Conservation (phyloP, 1,140 invertebrate genomes). For the Nasonia vitripennis region DNA sequence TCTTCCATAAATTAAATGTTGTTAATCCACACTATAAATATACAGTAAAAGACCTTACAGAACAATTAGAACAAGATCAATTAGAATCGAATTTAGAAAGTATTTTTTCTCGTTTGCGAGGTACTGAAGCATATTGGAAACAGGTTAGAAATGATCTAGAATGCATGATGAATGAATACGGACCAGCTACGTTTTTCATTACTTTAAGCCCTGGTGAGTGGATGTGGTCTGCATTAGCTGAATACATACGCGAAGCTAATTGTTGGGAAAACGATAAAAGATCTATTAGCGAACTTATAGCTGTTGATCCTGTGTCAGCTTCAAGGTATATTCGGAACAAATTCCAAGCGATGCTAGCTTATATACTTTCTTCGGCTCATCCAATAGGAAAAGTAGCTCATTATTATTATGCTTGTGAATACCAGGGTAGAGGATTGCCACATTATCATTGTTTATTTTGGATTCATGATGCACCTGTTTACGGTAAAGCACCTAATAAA, state of each 20-base stretch:
- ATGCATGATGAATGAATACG: constrained; percentile 66
- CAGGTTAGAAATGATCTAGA: constrained; percentile 57
- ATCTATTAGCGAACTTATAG: constrained; percentile 55
- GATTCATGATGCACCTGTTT: constrained; percentile 62
- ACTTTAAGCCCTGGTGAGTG: constrained; percentile 65
- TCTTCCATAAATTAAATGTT: constrained; percentile 63
- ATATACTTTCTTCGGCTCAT: constrained; percentile 57
- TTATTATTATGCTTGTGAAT: constrained; percentile 61
- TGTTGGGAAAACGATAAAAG: constrained; percentile 49
- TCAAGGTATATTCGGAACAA: constrained; percentile 63
- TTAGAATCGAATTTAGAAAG: constrained; percentile 58
- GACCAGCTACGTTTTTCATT: no score
- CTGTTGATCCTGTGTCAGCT: constrained; percentile 60
- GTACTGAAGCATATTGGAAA: constrained; percentile 61
- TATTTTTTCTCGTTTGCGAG: constrained; percentile 59
- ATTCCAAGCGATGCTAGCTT: constrained; percentile 65
- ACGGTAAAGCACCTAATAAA: constrained; percentile 53
- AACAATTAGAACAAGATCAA: constrained; percentile 56
- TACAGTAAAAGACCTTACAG: constrained; percentile 57
- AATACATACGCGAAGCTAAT: constrained; percentile 62
- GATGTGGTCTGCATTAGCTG: constrained; percentile 63
- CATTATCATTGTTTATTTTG: constrained; percentile 66
- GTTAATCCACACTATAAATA: constrained; percentile 55
- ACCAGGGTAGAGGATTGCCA: constrained; percentile 62
- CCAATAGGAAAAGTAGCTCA: constrained; percentile 55